Conservation (phyloP, 2,797 vertebrate species). For the Sebastes kiyomatsui region DNA sequence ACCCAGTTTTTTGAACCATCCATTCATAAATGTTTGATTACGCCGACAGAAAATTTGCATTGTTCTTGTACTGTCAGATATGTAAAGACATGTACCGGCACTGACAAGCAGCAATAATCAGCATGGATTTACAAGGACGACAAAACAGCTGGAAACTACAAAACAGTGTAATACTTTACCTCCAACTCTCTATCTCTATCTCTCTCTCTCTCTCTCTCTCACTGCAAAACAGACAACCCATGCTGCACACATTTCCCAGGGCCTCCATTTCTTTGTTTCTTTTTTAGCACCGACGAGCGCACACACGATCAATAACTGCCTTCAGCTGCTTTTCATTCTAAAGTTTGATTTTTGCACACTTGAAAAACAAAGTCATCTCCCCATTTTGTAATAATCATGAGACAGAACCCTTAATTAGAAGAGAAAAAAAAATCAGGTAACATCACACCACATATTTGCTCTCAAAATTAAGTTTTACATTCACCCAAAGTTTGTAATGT, state of each 20-base stretch:
- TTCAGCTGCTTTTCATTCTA: conserved; percentile 20
- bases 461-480: background rate
- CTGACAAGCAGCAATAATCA: conserved; percentile 9
- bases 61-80: conserved; percentile 24
- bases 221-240: background rate
- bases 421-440: background rate
- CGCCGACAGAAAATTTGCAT: conserved; percentile 5
- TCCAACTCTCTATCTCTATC: background rate
- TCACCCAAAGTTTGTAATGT: background rate
- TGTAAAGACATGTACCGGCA: conserved; percentile 1
- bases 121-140: background rate
- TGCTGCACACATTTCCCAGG: conserved; percentile 10
- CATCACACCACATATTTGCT: background rate
- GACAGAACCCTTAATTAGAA: background rate
- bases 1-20: conserved; percentile 30
- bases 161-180: conserved; percentile 1
- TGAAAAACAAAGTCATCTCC: conserved; percentile 11
- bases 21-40: conserved; percentile 30
- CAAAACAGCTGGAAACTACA: conserved; percentile 18
- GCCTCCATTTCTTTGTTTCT: background rate
- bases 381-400: conserved; percentile 3
- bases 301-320: conserved; percentile 32
- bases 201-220: background rate
- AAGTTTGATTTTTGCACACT: conserved; percentile 19
- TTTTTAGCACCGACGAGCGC: background rate